Conservation (phyloP, 2,888 invertebrate species). For the Homarus gammarus region DNA sequence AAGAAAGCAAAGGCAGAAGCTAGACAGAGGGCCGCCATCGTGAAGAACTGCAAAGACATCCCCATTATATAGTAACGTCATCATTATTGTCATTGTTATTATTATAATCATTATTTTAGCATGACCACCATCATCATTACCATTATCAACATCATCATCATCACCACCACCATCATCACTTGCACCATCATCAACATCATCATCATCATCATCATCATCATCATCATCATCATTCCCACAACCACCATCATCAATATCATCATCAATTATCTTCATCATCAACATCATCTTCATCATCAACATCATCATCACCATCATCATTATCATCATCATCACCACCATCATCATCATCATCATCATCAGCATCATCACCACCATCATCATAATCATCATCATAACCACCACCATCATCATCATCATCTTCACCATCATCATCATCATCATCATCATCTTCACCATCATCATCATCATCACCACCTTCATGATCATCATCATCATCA, state of each 20-base stretch:
- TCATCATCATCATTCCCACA: background rate
- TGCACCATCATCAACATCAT: background rate
- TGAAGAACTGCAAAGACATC: conserved; percentile 66
- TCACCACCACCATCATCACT: conserved; percentile 5
- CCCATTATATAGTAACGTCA: background rate
- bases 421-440: conserved; percentile 72
- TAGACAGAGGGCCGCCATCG: conserved; percentile 71
- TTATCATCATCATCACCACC: conserved; percentile 77
- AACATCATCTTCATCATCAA: conserved; percentile 51
- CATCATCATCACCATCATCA: no score
- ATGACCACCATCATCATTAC: background rate
- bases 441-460: conserved; percentile 75
- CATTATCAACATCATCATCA: background rate
- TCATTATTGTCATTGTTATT: background rate
- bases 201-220: background rate
- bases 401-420: conserved; percentile 71
- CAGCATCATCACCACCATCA: background rate
- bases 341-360: background rate
- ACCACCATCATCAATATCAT: conserved; percentile 77
- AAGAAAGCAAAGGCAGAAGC: conserved; percentile 75
- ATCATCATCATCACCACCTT: no score
- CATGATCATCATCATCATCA: conserved; percentile 77
- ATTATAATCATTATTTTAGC: background rate
- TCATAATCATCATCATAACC: conserved; percentile 77
- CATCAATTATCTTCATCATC: conserved; percentile 75